These are phyloP conservation scores for Erpobdella octoculata DNA, from an alignment of 2,888 invertebrate species.

Conservation along the genomic window DNA sequence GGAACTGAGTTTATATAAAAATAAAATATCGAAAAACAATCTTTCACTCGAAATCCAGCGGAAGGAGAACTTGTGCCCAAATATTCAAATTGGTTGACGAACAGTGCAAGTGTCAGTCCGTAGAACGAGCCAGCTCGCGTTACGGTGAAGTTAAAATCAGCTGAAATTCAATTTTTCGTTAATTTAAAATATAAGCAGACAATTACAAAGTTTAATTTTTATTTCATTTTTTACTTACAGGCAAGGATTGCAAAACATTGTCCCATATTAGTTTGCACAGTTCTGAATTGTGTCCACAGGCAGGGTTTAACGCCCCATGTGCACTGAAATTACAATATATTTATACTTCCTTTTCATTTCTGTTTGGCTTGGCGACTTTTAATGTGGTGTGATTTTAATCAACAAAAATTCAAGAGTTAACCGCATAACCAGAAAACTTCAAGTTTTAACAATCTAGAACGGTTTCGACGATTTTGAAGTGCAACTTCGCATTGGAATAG, in stretches of 20 bases:
- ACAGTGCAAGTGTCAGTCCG: conserved; percentile 21
- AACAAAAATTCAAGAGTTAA: no score
- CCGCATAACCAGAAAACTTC: no score
- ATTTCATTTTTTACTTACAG: conserved; percentile 5
- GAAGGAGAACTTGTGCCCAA: conserved; percentile 23
- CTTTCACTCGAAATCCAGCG: conserved; percentile 23
- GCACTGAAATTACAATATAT: no score
- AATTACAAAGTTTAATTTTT: background rate
- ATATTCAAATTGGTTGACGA: conserved; percentile 23
- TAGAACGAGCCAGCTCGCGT: conserved; percentile 24
- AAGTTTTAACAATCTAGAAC: no score
- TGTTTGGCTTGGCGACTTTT: no score
- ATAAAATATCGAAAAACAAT: no score
- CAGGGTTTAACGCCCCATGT: conserved; percentile 18
- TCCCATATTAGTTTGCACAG: conserved; percentile 25
- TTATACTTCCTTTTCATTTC: no score
- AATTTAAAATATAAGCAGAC: no score
- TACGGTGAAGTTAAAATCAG: conserved; percentile 22
- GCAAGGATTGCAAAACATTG: conserved; percentile 22
- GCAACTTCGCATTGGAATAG: no score
- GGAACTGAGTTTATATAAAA: background rate
- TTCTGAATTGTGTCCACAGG: background rate
- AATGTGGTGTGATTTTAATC: no score
- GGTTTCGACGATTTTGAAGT: no score
- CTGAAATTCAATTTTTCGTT: background rate